Evolutionary conservation across 53 echinoderm and acorn worm species (phyloP).

Genomic region (Echinometra lucunter): DNA sequence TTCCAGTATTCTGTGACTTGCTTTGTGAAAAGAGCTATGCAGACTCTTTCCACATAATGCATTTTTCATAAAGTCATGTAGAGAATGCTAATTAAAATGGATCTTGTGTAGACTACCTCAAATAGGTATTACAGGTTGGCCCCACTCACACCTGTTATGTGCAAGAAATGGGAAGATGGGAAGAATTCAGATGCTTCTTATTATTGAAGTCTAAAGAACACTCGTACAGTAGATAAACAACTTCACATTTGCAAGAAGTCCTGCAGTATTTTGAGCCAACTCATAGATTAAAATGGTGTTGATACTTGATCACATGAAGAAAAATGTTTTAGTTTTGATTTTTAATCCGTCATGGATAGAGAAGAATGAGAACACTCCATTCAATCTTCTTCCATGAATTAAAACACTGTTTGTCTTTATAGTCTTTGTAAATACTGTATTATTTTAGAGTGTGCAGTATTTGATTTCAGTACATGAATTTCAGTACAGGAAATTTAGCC

Average conservation of each 20-base stretch:
- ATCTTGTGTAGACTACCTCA: not conserved
- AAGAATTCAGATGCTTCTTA: not conserved
- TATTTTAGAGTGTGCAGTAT: not conserved
- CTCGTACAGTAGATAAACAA: not conserved
- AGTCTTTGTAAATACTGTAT: not conserved
- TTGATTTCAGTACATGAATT: not conserved
- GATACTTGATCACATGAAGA: not conserved
- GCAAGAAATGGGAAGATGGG: not conserved
- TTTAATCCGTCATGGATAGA: not conserved
- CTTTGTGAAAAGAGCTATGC: not conserved
- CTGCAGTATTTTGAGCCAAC: too few species aligned
- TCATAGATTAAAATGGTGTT: not conserved
- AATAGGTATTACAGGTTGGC: not conserved
- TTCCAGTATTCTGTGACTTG: not conserved
- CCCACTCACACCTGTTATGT: not conserved
- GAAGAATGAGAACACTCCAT: not conserved
- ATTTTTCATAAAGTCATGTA: constrained; percentile 51
- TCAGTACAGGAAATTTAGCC: not conserved
- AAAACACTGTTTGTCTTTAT: not conserved
- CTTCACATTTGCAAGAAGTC: not conserved
- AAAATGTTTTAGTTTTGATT: not conserved
- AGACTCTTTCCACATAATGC: constrained; percentile 16
- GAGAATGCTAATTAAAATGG: constrained; percentile 26
- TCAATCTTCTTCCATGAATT: not conserved
- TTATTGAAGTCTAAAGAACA: too few species aligned